Percentiles rank a stretch among this genome's conserved stretches.
Evolutionary conservation across 2,888 invertebrate genomes (phyloP).

Genomic region (Drosophila merina): DNA sequence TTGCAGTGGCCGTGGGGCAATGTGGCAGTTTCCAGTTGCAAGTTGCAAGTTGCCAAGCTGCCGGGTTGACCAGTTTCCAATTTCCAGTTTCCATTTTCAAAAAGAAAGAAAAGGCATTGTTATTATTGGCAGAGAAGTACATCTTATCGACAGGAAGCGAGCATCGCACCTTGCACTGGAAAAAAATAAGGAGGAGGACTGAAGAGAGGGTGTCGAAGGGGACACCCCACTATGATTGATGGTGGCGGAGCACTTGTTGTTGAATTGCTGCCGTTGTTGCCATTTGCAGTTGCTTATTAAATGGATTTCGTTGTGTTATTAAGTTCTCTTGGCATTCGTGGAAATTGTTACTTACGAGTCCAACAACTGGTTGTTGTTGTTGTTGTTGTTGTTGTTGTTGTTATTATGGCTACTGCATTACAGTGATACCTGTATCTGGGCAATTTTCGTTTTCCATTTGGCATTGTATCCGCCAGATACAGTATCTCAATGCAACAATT

Average conservation of each 20-base stretch:
- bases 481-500: background rate
- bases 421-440: conserved; percentile 51
- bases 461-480: conserved; percentile 40
- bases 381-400: conserved; percentile 16
- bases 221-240: conserved; percentile 26
- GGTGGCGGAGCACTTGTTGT: conserved; percentile 35
- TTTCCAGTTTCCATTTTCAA: conserved; percentile 26
- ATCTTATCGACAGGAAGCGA: conserved; percentile 78
- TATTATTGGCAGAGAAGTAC: conserved; percentile 64
- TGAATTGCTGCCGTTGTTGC: conserved; percentile 44
- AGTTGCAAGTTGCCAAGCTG: background rate
- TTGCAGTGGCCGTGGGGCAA: conserved; percentile 23
- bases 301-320: conserved; percentile 74
- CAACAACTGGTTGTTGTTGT: conserved; percentile 46
- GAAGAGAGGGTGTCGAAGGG: background rate
- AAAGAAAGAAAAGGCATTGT: conserved; percentile 52
- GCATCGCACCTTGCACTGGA: conserved; percentile 73
- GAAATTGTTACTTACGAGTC: conserved; percentile 64
- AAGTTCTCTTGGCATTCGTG: conserved; percentile 67
- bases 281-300: conserved; percentile 76
- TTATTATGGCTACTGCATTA: conserved; percentile 47
- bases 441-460: conserved; percentile 49
- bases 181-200: background rate
- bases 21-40: background rate
- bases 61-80: conserved; percentile 11